Conservation (phyloP, 2,797 vertebrate species). For the Bovichtus variegatus region DNA sequence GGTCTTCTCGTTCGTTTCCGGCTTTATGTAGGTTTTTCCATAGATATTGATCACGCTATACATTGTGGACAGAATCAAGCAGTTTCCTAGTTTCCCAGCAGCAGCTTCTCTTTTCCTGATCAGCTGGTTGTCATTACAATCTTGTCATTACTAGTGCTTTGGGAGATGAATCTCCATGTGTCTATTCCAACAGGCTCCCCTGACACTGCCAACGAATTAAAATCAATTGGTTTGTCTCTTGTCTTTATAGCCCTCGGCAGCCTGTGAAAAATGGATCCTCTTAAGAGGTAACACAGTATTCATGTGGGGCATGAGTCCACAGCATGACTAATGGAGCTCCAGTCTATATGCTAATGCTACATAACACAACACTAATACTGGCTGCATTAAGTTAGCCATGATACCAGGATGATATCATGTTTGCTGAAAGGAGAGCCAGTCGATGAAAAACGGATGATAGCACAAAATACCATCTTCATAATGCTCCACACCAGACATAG, state of each 20-base stretch:
- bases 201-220: constrained; percentile 76
- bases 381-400: constrained; percentile 76
- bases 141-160: constrained; percentile 58
- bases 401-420: constrained; percentile 79
- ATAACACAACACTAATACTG: constrained; percentile 76
- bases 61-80: not conserved
- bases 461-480: constrained; percentile 76
- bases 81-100: constrained; percentile 9
- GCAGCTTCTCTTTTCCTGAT: constrained; percentile 28
- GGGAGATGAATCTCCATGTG: constrained; percentile 75
- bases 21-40: not conserved
- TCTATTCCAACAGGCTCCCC: constrained; percentile 69
- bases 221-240: constrained; percentile 85
- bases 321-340: constrained; percentile 77
- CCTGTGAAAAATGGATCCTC: constrained; percentile 81
- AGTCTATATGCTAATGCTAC: constrained; percentile 80
- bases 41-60: not conserved
- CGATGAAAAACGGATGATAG: constrained; percentile 80
- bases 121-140: constrained; percentile 57
- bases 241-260: constrained; percentile 79
- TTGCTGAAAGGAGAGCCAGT: constrained; percentile 78
- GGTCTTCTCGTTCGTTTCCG: not conserved
- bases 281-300: constrained; percentile 79
- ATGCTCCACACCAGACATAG: constrained; percentile 70
- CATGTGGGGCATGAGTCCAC: constrained; percentile 68